Evolutionary conservation across 1,140 invertebrate genomes (phyloP), one percentile per base, ranked within the genome.

Genomic region (Anadara kagoshimensis): DNA sequence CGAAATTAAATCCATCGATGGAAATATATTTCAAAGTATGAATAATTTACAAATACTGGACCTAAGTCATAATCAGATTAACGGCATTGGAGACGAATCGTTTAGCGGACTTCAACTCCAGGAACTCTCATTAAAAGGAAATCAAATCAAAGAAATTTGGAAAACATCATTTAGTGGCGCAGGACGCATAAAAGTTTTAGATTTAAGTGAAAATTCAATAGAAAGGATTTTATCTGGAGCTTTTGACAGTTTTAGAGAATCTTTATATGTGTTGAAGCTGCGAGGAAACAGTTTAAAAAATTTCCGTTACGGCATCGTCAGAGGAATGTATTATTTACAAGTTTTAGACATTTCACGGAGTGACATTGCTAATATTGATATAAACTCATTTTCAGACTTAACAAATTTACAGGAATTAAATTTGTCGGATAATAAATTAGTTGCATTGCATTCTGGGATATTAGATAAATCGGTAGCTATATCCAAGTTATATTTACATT

Each of bases 301-400:
- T 51, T 20, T 81, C 8, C 68, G 86, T 63, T 67, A 69, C 18
- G 86, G 86, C 44, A 84, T 85, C 77, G 80, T 89, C 45, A 84
- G 87, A 26, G 88, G 86, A 49, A 87, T 89, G 83, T 66, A 51
- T 10, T 83, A 82, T 58, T 67, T 89, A 44, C 82, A 79, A 66
- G 59, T 69, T n/a, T 66, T 89, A 36, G 78, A 78, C 43, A 68
- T 89, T 16, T 76, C 76, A 14, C 70, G 80, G 36, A 89, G 88
- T 64, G 36, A 75, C 10, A 78, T 88, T 5, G 49, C 47, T 5
- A 57, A 78, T 26, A 69, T 88, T 18, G 78, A 75, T 16, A 62
- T 72, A 8, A 61, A 61, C 49, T 69, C 86, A 8, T 85, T 88
- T 62, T 26, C 41, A 26, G 69, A 75, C 20, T 29, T 78, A 12